phyloP scores from a whole-genome alignment of 2,888 invertebrate genomes.

The Adelphocoris suturalis region DNA sequence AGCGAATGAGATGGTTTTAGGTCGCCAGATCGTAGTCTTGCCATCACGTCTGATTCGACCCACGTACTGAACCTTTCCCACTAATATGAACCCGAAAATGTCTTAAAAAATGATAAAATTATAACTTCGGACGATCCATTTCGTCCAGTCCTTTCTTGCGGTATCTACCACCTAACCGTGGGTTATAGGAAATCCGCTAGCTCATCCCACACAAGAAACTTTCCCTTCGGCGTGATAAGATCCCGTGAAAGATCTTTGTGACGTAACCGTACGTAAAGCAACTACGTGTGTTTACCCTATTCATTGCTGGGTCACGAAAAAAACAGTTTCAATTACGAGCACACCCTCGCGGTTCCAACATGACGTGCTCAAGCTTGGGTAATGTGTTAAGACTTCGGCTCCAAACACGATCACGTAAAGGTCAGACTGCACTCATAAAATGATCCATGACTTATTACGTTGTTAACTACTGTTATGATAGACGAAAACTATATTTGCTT shows the following conservation, averaged over 20 bases:
- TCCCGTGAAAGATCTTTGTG: conserved; percentile 27
- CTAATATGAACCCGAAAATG: neutral
- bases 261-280: neutral
- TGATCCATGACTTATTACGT: too few relatives aligned
- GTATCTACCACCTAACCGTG: neutral
- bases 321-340: conserved; percentile 7
- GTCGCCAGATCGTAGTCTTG: neutral
- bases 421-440: neutral
- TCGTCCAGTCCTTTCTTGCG: too few relatives aligned
- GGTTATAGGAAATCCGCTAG: conserved; percentile 5
- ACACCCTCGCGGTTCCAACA: neutral
- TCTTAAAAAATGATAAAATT: neutral
- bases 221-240: conserved; percentile 21
- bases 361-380: neutral
- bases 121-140: neutral
- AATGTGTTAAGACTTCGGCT: neutral
- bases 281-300: conserved; percentile 22
- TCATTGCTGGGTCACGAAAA: conserved; percentile 15
- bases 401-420: neutral
- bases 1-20: neutral
- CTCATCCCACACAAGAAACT: conserved; percentile 35
- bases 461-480: too few relatives aligned
- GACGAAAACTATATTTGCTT: too few relatives aligned
- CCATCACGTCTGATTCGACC: neutral
- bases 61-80: neutral